Base-by-base conservation (phyloP, 2,113 vertebrate genomes). In the Rafetus swinhoei region DNA sequence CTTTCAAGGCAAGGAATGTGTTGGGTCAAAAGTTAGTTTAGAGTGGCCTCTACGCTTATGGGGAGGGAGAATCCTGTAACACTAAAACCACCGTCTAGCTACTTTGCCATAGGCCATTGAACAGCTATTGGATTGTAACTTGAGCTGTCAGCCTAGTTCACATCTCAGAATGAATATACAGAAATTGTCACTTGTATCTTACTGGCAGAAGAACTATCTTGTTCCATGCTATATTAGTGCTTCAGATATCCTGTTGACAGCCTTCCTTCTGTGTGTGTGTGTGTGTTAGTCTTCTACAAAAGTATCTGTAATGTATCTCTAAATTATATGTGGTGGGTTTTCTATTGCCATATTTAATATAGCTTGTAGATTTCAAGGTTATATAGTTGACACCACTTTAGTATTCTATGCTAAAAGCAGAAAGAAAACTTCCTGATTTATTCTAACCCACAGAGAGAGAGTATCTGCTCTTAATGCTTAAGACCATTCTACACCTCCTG, bases 41-140 rank as follows among this genome's bases (percentile, higher is more conserved):
- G 79, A 76, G n/a, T 86, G 25, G 29, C 45, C 87, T 13, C 83
- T 86, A 77, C 82, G 54, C 32, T 90, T 15, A 65, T 32, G 22
- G 24, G 85, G 2, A 32, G 10, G 50, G 72, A 9, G 74, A 89
- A 57, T 62, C 56, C 50, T 92, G 81, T 15, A 35, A 76, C 9
- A 32, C 88, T 86, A 56, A 76, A 35, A 77, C 59, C 79, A 22
- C 27, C 1, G 1, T 2, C 53, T 72, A 54, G 1, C 15, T 79
- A 13, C 53, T 12, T 87, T 86, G 45, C 25, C 0, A 0, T 55
- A 80, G 54, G 50, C 27, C 54, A 13, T 52, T 93, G 5, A 69
- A 50, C 39, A 87, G n/a, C 27, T 65, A 10, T 53, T 29, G 81
- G 21, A 9, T 56, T 79, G 6, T 89, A 81, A 88, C n/a, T 81